A percentile compares a stretch with the other conserved stretches of the same genome.
These are phyloP conservation scores for Pipistrellus kuhlii DNA, from an alignment of 2,797 vertebrate genomes.

Conservation along the genomic window DNA sequence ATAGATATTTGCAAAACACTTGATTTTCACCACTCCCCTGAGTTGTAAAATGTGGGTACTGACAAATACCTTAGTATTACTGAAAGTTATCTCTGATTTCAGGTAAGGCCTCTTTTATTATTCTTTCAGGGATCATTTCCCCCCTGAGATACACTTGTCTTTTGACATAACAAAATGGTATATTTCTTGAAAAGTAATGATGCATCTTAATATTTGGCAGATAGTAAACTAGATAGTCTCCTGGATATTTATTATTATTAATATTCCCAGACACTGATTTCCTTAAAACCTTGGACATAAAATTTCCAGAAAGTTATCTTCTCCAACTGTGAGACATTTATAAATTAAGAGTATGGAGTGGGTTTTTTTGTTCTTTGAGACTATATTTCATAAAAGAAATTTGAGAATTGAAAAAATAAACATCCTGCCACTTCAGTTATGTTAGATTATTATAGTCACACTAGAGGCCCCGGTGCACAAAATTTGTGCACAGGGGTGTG, in stretches of 20 bases:
- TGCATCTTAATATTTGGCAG: slow-evolving; percentile 39
- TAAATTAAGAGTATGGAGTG: slow-evolving; percentile 42
- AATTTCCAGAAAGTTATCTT: slow-evolving; percentile 29
- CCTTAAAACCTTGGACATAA: neutral
- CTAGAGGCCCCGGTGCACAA: too few relatives aligned
- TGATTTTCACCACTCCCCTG: slow-evolving; percentile 40
- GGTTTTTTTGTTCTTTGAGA: slow-evolving; percentile 38
- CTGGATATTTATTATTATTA: neutral
- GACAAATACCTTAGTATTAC: neutral
- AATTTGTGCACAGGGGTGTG: too few relatives aligned
- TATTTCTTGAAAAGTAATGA: slow-evolving; percentile 14
- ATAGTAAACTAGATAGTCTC: slow-evolving; percentile 25
- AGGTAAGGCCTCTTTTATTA: slow-evolving; percentile 25
- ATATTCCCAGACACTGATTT: slow-evolving; percentile 40
- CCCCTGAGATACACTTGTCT: slow-evolving; percentile 7
- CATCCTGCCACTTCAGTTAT: slow-evolving; percentile 45
- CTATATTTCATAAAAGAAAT: slow-evolving; percentile 27
- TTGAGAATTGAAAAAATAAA: slow-evolving; percentile 58
- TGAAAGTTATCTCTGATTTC: slow-evolving; percentile 50
- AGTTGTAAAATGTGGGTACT: slow-evolving; percentile 43
- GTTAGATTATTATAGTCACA: slow-evolving; percentile 41
- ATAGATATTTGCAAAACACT: slow-evolving; percentile 38
- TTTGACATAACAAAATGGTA: neutral
- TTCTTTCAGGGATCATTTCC: neutral
- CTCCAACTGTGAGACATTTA: neutral